Evolutionary conservation across 2,797 vertebrate genomes (phyloP), one percentile per base, ranked within the genome.

Genomic region (Poecilia picta): DNA sequence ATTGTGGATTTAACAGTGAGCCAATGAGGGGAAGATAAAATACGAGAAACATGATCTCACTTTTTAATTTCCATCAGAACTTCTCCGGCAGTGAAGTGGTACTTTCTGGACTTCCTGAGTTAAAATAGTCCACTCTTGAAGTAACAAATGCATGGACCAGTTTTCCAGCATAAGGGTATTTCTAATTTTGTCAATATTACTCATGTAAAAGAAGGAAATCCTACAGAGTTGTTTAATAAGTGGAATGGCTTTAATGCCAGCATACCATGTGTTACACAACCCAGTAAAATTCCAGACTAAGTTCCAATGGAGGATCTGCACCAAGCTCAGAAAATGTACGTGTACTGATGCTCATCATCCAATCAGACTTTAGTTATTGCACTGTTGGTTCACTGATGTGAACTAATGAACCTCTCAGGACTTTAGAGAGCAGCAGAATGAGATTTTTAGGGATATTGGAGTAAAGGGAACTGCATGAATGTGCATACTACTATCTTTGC

Each of bases 351-450:
- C 36, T 68, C 23, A 23, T n/a, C 11, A 41, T 68, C 39, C 39
- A 43, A 41, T 68, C 36, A 13, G 39, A 68, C 36, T 41, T 5
- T 68, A n/a, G 39, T 41, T 68, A 43, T 41, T 41, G 66, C 39
- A 43, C 18, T 68, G 4, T 13, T 43, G 25, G 66, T 68, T 68
- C 20, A 25, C 66, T n/a, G 12, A 43, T 68, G 5, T 70, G 25
- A 41, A 43, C 66, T 70, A 70, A 70, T 70, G 39, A 43, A 70
- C 39, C 66, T 43, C 39, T 43, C 39, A 70, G 66, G 66, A 43
- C 39, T 43, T 43, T 15, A n/a, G 23, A 70, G 10, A 15, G 43
- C 39, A 43, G 66, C 62, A 70, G 5, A 41, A 70, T 15, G 13
- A 25, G 39, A n/a, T n/a, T 43, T 28, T 43, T 43, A 70, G 39